Percentiles rank a stretch among this genome's conserved stretches.
Conservation (phyloP, 1,140 invertebrate species). For the Parasteatoda tepidariorum region DNA sequence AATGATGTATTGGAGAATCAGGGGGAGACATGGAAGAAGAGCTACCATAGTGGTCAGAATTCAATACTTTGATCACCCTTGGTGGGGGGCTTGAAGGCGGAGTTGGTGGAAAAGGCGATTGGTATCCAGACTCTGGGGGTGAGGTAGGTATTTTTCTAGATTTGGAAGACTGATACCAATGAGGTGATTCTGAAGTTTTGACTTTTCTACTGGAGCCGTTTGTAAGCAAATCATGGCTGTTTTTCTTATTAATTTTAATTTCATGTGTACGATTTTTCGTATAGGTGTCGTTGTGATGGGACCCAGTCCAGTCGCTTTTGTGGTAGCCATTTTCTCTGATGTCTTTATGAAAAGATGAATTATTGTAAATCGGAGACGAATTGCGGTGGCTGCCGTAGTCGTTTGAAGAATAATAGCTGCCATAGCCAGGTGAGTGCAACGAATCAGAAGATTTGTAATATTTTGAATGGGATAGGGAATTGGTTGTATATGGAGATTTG, state of each 20-base stretch:
- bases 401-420: constrained; percentile 45
- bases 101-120: constrained; percentile 51
- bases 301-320: constrained; percentile 7
- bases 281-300: constrained; percentile 29
- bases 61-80: constrained; percentile 37
- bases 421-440: constrained; percentile 42
- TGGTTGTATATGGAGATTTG: constrained; percentile 23
- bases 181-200: background rate
- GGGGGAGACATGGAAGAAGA: constrained; percentile 50
- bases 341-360: constrained; percentile 42
- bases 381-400: constrained; percentile 24
- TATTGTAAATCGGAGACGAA: constrained; percentile 47
- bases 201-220: constrained; percentile 4
- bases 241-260: constrained; percentile 25
- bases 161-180: constrained; percentile 27
- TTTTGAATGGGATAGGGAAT: constrained; percentile 39
- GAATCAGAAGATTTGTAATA: constrained; percentile 54
- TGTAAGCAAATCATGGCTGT: constrained; percentile 25
- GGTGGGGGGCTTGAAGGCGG: constrained; percentile 53
- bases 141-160: constrained; percentile 49
- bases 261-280: constrained; percentile 10
- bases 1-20: constrained; percentile 39
- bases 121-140: constrained; percentile 54
- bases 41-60: constrained; percentile 52
- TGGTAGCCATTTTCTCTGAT: background rate